Percentiles rank a stretch among this genome's conserved stretches.
Evolutionary conservation across 2,797 vertebrate species (phyloP).

Genomic region (Cyclura pinguis): DNA sequence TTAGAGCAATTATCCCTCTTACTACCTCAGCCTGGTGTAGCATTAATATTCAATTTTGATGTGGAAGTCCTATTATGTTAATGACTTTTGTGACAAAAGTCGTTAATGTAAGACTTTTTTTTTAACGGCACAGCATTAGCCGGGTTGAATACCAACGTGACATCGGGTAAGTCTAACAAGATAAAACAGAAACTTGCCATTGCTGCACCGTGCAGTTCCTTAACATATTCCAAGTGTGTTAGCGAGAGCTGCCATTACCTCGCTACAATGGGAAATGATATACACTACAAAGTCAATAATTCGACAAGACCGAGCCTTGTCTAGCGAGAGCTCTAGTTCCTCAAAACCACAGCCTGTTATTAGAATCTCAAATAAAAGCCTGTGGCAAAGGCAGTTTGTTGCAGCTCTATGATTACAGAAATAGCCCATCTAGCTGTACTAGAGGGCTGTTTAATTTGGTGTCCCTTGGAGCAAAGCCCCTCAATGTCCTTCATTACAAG

Average conservation of each 20-base stretch:
- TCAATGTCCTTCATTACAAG: constrained; percentile 19
- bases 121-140: constrained; percentile 51
- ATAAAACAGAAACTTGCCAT: constrained; percentile 12
- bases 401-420: constrained; percentile 38
- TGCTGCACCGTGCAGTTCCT: background rate
- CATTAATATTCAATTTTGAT: constrained; percentile 77
- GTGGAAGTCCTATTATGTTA: constrained; percentile 76
- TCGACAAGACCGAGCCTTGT: constrained; percentile 29
- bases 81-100: constrained; percentile 75
- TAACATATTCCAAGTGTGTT: constrained; percentile 21
- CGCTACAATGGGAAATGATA: constrained; percentile 28
- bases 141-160: background rate
- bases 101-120: constrained; percentile 65
- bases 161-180: background rate
- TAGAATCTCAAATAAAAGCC: constrained; percentile 34
- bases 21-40: constrained; percentile 67
- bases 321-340: constrained; percentile 30
- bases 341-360: constrained; percentile 37
- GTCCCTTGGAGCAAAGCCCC: constrained; percentile 27
- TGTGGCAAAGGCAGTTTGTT: constrained; percentile 32
- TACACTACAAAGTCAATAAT: constrained; percentile 44
- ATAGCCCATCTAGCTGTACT: constrained; percentile 13
- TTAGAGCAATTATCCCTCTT: constrained; percentile 75
- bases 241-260: constrained; percentile 30
- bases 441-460: constrained; percentile 14